Percentiles rank a stretch among this genome's conserved stretches.
Evolutionary conservation across 2,113 vertebrate species (phyloP).

Genomic region (Siniperca chuatsi): DNA sequence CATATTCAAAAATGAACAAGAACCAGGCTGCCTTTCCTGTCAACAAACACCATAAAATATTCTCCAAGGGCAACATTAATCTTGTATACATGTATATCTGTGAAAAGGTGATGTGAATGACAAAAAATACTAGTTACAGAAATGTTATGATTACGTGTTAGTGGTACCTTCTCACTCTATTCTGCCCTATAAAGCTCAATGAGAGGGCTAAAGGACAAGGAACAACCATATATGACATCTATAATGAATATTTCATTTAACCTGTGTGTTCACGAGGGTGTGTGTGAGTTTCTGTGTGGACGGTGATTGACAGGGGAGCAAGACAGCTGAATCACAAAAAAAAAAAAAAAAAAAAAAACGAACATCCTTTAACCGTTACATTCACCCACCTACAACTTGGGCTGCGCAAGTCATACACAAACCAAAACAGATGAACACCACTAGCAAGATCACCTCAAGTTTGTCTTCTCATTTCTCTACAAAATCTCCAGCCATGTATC

Average conservation of each 20-base stretch:
- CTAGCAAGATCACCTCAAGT: slow-evolving; percentile 15
- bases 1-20: neutral
- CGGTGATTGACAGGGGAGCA: neutral
- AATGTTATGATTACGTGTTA: neutral
- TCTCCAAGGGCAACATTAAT: slow-evolving; percentile 13
- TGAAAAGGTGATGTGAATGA: neutral
- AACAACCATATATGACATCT: neutral
- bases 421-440: slow-evolving; percentile 9
- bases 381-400: slow-evolving; percentile 14
- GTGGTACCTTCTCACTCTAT: neutral
- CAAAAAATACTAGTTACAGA: neutral
- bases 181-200: neutral
- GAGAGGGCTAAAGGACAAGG: neutral
- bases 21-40: neutral
- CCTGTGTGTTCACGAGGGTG: neutral
- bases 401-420: neutral
- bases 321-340: neutral
- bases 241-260: neutral
- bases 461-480: slow-evolving; percentile 16
- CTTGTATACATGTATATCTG: neutral
- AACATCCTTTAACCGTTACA: neutral
- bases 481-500: slow-evolving; percentile 9
- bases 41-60: neutral
- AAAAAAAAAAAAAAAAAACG: neutral
- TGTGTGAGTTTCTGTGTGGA: slow-evolving; percentile 1